These are phyloP conservation scores for Cyphomyrus plagiostoma DNA, from an alignment of 2,113 vertebrate genomes.

Conservation along the genomic window DNA sequence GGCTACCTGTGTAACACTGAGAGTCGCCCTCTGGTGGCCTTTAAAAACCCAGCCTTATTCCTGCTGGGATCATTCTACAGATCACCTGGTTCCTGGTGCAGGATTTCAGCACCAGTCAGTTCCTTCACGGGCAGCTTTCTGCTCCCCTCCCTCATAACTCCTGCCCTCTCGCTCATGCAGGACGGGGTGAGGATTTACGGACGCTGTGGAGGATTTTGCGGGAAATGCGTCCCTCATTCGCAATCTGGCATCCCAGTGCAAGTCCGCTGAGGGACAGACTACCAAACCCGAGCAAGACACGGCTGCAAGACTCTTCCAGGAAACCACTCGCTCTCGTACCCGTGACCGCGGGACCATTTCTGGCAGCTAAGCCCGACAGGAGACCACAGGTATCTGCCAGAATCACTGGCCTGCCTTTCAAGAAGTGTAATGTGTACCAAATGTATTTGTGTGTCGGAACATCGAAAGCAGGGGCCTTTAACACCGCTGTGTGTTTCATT, in stretches of 20 bases:
- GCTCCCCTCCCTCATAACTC: background rate
- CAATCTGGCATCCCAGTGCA: slow-evolving; percentile 75
- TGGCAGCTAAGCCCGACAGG: slow-evolving; percentile 37
- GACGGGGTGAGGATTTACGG: slow-evolving; percentile 88
- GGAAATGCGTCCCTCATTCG: slow-evolving; percentile 83
- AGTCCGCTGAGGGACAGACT: slow-evolving; percentile 56
- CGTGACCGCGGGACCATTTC: slow-evolving; percentile 14
- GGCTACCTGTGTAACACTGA: background rate
- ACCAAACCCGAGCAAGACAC: background rate
- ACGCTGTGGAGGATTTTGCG: slow-evolving; percentile 92
- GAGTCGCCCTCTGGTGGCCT: background rate
- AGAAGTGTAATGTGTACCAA: slow-evolving; percentile 26
- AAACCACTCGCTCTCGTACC: background rate
- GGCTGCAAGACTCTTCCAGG: slow-evolving; percentile 27
- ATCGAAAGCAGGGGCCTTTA: slow-evolving; percentile 18
- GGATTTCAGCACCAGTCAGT: background rate
- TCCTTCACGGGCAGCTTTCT: background rate
- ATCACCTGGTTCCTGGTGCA: background rate
- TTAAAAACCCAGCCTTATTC: background rate
- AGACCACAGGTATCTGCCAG: slow-evolving; percentile 10
- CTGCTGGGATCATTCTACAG: background rate
- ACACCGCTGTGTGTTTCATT: background rate
- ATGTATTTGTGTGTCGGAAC: slow-evolving; percentile 26
- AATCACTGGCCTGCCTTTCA: slow-evolving; percentile 5
- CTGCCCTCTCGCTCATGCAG: slow-evolving; percentile 52